Evolutionary conservation across 2,888 invertebrate genomes (phyloP), one percentile per base, ranked within the genome.

Genomic region (Agriopis leucophaearia): DNA sequence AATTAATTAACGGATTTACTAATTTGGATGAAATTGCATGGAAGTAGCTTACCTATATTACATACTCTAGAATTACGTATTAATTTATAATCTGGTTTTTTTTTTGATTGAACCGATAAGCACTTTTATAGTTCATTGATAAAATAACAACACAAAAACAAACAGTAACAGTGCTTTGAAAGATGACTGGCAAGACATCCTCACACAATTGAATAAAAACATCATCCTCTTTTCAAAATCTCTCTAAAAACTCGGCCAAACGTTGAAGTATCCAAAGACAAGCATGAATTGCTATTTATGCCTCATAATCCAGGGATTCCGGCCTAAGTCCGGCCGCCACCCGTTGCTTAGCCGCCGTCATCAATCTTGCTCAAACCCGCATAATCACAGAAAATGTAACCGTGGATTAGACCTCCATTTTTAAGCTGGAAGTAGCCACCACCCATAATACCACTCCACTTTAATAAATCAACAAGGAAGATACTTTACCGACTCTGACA

Each of bases 341-440:
- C 79, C 76, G 74, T 73, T 80, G 79, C 78, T 69, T 71, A 74
- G 74, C 78, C 76, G 79, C 74, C 80, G 81, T 86, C 91, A 92
- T 92, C 92, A 91, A 92, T 92, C 92, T 92, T 90, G 86, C 88
- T 92, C 91, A 90, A 84, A 80, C 88, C 90, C 89, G 88, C 82
- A 90, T 92, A 89, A 92, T 90, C 91, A 90, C 86, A 86, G 88
- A 87, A 88, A 89, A 89, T 85, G 87, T 85, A 84, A 88, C 82
- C 84, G 78, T 71, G 86, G 90, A 88, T 91, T 90, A 90, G 84
- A 83, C 86, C 86, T 83, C 83, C 79, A 85, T 88, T 91, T 91
- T 91, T 88, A 88, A 89, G 80, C 83, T 67, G 61, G 35, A 64
- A 66, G 59, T 66, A 64, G 61, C 67, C 67, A 66, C 59, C 50